Conservation (phyloP, 2,797 vertebrate genomes). For the Triplophysa yarkandensis region DNA sequence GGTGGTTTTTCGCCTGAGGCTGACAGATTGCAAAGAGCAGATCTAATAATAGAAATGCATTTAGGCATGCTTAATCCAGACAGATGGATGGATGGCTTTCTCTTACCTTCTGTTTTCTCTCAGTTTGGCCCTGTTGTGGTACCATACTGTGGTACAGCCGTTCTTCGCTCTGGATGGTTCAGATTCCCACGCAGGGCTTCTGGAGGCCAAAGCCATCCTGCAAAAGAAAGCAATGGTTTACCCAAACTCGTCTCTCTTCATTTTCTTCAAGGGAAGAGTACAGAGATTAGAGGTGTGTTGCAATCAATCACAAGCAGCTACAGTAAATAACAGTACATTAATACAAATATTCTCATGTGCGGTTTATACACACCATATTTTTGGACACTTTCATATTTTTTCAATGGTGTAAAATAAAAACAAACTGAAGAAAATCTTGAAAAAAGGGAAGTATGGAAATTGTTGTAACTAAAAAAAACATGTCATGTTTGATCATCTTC, state of each 20-base stretch:
- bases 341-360: too few species aligned
- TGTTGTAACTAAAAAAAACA: too few species aligned
- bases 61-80: conserved; percentile 37
- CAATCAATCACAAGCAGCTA: too few species aligned
- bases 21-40: conserved; percentile 31
- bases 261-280: conserved; percentile 98
- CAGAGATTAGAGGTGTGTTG: conserved; percentile 92
- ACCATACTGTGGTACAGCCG: conserved; percentile 96
- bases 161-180: conserved; percentile 96
- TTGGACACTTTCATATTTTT: too few species aligned
- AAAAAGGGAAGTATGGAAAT: too few species aligned
- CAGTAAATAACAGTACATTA: too few species aligned
- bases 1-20: conserved; percentile 18
- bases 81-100: neutral
- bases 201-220: conserved; percentile 94
- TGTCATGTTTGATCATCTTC: too few species aligned
- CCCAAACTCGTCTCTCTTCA: conserved; percentile 97
- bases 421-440: too few species aligned
- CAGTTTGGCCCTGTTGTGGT: conserved; percentile 95
- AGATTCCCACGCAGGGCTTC: conserved; percentile 86
- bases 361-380: too few species aligned
- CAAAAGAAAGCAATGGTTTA: conserved; percentile 89
- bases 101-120: neutral
- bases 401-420: neutral
- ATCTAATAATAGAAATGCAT: conserved; percentile 50